Conservation (phyloP, 1,140 invertebrate genomes). For the Cotesia chilonis region DNA sequence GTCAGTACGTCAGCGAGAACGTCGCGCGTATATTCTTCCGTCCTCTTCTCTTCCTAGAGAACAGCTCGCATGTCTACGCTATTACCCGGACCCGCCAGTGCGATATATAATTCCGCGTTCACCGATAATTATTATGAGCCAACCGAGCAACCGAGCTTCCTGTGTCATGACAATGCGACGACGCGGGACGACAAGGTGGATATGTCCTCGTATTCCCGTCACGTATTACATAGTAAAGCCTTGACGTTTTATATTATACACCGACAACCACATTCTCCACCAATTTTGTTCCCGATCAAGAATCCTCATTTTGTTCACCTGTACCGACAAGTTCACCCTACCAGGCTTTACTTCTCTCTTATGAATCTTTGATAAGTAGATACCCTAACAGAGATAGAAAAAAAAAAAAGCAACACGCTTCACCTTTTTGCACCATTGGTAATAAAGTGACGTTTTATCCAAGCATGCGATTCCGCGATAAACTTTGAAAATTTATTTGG, state of each 20-base stretch:
- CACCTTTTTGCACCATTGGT: constrained; percentile 45
- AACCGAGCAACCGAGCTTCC: constrained; percentile 34
- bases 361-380: constrained; percentile 16
- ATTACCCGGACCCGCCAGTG: constrained; percentile 40
- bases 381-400: not conserved
- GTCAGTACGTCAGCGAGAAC: constrained; percentile 38
- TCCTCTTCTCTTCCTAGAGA: constrained; percentile 30
- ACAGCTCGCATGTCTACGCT: constrained; percentile 38
- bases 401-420: constrained; percentile 17
- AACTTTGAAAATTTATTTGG: constrained; percentile 61
- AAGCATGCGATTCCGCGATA: constrained; percentile 63
- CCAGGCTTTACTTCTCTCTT: not conserved
- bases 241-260: constrained; percentile 16
- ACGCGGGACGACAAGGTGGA: constrained; percentile 26
- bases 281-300: not conserved
- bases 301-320: not conserved
- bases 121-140: constrained; percentile 63
- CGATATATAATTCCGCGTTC: constrained; percentile 64
- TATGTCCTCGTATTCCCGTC: constrained; percentile 20
- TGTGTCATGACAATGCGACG: constrained; percentile 43
- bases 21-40: constrained; percentile 30
- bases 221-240: constrained; percentile 17
- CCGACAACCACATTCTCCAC: not conserved
- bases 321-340: not conserved
- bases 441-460: constrained; percentile 62